Evolutionary conservation across 1,140 invertebrate species (phyloP).

Genomic region (Drosophila punjabiensis): DNA sequence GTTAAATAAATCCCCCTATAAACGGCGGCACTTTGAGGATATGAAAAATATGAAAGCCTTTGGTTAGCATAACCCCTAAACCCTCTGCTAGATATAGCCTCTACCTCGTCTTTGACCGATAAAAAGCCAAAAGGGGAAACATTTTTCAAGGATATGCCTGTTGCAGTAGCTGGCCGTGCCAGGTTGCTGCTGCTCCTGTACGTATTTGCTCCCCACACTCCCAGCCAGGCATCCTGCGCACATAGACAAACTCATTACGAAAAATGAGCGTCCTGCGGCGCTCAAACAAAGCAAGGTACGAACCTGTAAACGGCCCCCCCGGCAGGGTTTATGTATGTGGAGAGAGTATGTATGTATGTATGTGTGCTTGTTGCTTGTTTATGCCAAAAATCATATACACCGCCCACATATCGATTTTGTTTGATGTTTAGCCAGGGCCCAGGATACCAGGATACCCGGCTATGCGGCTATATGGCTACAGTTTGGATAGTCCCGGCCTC

Average conservation of each 20-base stretch:
- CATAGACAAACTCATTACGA: conserved; percentile 81
- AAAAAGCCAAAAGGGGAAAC: conserved; percentile 9
- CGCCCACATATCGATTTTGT: conserved; percentile 80
- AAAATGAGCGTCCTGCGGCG: conserved; percentile 82
- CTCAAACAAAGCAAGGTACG: conserved; percentile 76
- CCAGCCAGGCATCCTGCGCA: conserved; percentile 17
- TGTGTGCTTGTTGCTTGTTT: conserved; percentile 62
- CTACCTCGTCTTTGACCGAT: neutral
- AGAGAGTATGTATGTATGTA: conserved; percentile 14
- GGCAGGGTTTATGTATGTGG: conserved; percentile 39
- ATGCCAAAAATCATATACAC: conserved; percentile 77
- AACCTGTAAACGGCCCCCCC: conserved; percentile 46
- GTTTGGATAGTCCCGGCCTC: conserved; percentile 44
- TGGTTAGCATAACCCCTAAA: neutral
- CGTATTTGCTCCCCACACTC: conserved; percentile 23
- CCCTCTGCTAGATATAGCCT: neutral
- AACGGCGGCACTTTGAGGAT: neutral
- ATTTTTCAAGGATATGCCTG: conserved; percentile 16
- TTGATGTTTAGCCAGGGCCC: conserved; percentile 70
- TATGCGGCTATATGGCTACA: conserved; percentile 30
- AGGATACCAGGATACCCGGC: conserved; percentile 29
- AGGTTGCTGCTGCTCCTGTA: conserved; percentile 14
- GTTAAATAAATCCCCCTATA: neutral
- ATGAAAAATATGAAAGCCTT: neutral
- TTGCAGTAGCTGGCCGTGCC: conserved; percentile 3